Percentiles rank a stretch among this genome's conserved stretches.
Evolutionary conservation across 1,140 invertebrate genomes (phyloP).

Genomic region (Scylla paramamosain): DNA sequence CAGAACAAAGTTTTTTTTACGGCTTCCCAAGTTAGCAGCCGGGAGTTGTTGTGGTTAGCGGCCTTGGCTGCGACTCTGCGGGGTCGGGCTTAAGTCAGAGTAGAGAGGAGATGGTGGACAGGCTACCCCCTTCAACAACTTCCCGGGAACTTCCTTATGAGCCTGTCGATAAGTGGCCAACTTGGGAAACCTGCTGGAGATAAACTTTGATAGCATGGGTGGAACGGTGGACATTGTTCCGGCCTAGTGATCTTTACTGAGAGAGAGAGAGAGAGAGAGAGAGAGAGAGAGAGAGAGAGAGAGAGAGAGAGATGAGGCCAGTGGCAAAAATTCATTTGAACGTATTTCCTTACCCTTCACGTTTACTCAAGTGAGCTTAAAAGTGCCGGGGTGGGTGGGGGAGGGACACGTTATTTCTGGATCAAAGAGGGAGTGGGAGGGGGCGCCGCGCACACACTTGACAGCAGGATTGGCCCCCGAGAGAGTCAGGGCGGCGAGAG

Average conservation of each 20-base stretch:
- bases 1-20: neutral
- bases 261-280: too few relatives aligned
- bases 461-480: neutral
- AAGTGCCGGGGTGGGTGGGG: neutral
- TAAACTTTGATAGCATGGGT: neutral
- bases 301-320: too few relatives aligned
- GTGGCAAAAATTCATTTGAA: too few relatives aligned
- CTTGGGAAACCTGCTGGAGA: neutral
- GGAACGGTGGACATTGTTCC: neutral
- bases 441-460: neutral
- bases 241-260: neutral
- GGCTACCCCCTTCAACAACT: neutral
- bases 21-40: neutral
- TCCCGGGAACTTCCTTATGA: neutral
- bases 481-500: neutral
- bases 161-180: neutral
- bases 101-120: neutral
- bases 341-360: neutral
- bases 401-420: too few relatives aligned
- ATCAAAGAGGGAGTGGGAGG: too few relatives aligned
- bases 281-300: too few relatives aligned
- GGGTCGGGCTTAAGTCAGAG: neutral
- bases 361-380: neutral
- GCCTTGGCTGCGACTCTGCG: neutral
- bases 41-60: neutral